phyloP scores from a whole-genome alignment of 2,797 vertebrate species.

The Eurystomus glaucurus region DNA sequence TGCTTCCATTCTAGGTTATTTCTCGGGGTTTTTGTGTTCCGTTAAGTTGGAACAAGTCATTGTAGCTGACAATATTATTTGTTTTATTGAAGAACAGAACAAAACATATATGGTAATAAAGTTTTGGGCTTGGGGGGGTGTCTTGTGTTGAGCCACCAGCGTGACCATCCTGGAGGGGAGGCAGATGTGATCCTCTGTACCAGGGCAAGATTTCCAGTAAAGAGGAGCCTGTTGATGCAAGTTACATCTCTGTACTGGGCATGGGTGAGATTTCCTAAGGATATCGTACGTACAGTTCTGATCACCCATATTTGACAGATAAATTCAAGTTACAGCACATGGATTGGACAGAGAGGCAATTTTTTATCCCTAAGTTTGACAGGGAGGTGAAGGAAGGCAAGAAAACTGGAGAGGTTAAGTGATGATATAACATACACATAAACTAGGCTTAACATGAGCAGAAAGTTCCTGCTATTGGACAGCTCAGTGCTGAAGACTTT shows the following conservation, averaged over 20 bases:
- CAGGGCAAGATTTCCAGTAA: not conserved
- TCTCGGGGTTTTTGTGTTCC: not conserved
- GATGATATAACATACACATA: not conserved
- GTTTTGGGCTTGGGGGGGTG: accelerated
- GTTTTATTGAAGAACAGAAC: not conserved
- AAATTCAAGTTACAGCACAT: not conserved
- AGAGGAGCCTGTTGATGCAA: not conserved
- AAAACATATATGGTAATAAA: not conserved
- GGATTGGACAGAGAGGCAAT: not conserved
- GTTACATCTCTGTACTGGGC: not conserved
- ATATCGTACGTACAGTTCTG: not conserved
- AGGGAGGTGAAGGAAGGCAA: not conserved
- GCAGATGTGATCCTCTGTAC: not conserved
- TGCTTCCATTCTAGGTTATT: not conserved
- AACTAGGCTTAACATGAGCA: not conserved
- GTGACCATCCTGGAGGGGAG: not conserved
- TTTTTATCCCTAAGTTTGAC: not conserved
- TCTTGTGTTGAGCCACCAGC: not conserved
- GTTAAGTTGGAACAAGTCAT: not conserved
- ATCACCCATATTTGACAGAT: not conserved
- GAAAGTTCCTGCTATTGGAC: not conserved
- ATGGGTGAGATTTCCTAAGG: not conserved
- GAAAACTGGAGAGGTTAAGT: not conserved
- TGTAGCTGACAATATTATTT: not conserved
- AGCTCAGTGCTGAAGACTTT: not conserved